These are phyloP conservation scores for Pelagia noctiluca DNA, from an alignment of 30 jellyfish, hydroid and myxozoan genomes.

Conservation along the genomic window DNA sequence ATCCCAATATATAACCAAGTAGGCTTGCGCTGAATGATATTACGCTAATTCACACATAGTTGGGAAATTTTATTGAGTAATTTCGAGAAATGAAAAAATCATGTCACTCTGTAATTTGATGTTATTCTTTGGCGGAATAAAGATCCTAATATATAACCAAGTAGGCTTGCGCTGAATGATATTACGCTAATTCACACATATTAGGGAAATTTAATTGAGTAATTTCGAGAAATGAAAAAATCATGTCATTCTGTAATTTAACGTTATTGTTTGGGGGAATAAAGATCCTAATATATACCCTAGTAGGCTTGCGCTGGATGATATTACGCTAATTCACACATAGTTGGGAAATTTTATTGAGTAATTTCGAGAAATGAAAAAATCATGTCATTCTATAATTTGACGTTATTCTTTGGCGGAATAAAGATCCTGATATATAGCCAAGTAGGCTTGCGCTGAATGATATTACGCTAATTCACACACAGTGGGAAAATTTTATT, in stretches of 20 bases:
- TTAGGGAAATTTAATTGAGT: not conserved
- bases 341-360: not conserved
- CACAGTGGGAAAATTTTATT: not conserved
- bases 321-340: not conserved
- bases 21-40: conserved; percentile 1
- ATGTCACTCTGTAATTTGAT: not conserved
- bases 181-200: not conserved
- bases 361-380: not conserved
- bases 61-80: not conserved
- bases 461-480: not conserved
- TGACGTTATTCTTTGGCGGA: conserved; percentile 1
- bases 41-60: not conserved
- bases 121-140: not conserved
- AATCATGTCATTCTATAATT: not conserved
- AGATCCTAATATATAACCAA: not conserved
- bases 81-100: not conserved
- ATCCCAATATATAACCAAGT: not conserved
- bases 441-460: conserved; percentile 3
- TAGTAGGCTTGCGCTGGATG: not conserved
- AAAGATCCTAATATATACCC: not conserved
- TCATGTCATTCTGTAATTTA: not conserved
- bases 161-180: conserved; percentile 5
- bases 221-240: not conserved
- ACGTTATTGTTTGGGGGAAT: not conserved
- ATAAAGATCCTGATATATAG: not conserved